Base-by-base conservation (phyloP, 2,888 invertebrate genomes). In the Hypomecis punctinalis region DNA sequence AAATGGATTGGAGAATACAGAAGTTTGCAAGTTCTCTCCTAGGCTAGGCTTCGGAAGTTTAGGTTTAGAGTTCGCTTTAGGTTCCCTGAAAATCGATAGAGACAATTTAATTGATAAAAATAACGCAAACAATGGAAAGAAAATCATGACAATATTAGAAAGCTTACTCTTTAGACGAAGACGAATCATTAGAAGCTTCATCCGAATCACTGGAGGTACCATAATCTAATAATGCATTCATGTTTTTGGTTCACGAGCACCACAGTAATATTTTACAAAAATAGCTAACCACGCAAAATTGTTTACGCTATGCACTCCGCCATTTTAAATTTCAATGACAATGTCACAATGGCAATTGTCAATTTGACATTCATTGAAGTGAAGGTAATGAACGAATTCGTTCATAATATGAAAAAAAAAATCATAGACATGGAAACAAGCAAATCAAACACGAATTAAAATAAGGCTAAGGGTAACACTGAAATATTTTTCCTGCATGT, bases 1-100 rank as follows among this genome's bases (percentile, higher is more conserved):
- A 82, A 96, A 98, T 7, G 97, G 97, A 93, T 98, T 98, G 42
- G 95, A 95, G 83, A 98, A 98, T 5, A 98, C 98, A 9, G 97
- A 97, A 65, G 94, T 95, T 78, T 94, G 94, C 65, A 94, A 80
- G 66, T 82, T 88, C 69, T 93, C 94, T 67, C 94, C 94, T 71
- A 96, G 94, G 45, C 94, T 92, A 23, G 96, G 96, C 73, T 94
- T 94, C 5, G 96, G 96, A 75, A 96, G 85, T 86, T 94, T 94
- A 9, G 82, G 86, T 67, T 86, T 89, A 5, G 71, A 62, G 63
- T 66, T 76, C 70, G 82, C 80, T 63, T 77, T 71, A 23, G 63
- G 68, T 59, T 63, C 66, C 68, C 85, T 82, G 74, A 66, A 80
- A 58, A 57, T 33, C 40, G 40, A 61, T 63, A 37, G 9, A 65